These are phyloP conservation scores for Genyomyrus donnyi DNA, from an alignment of 2,113 vertebrate genomes.

Conservation along the genomic window DNA sequence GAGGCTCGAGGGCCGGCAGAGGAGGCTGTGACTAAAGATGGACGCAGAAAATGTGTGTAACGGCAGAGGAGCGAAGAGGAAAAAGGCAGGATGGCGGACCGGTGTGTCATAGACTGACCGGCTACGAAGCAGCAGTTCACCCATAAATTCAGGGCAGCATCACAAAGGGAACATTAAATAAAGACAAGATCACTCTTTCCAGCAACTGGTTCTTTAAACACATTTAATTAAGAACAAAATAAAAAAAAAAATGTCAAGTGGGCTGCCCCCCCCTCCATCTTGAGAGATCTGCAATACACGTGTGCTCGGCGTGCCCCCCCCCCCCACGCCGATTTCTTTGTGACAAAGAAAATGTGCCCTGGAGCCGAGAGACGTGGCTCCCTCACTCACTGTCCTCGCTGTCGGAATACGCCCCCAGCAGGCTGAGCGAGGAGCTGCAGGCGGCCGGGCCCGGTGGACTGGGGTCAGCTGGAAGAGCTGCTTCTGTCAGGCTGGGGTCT, in stretches of 20 bases:
- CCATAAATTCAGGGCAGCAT: background rate
- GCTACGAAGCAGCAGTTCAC: background rate
- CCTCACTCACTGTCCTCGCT: constrained; percentile 62
- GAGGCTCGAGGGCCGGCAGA: background rate
- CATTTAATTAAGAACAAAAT: background rate
- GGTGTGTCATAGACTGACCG: background rate
- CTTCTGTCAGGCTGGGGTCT: constrained; percentile 26
- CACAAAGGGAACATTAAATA: background rate
- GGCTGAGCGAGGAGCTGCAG: constrained; percentile 60
- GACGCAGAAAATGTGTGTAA: background rate
- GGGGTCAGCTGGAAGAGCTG: background rate
- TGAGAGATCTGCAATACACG: background rate
- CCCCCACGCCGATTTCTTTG: background rate
- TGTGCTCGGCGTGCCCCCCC: background rate
- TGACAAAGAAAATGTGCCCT: background rate
- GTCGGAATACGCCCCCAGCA: constrained; percentile 65
- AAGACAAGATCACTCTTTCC: background rate
- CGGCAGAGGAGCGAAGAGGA: background rate
- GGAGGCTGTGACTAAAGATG: background rate
- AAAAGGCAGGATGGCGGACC: background rate
- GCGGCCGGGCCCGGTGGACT: constrained; percentile 18
- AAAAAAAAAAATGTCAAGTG: background rate
- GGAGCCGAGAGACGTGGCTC: constrained; percentile 25
- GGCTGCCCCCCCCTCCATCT: background rate
- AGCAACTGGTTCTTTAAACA: background rate